Percentiles rank a stretch among this genome's conserved stretches.
Conservation (phyloP, 1,140 invertebrate genomes). For the Drosophila subobscura region DNA sequence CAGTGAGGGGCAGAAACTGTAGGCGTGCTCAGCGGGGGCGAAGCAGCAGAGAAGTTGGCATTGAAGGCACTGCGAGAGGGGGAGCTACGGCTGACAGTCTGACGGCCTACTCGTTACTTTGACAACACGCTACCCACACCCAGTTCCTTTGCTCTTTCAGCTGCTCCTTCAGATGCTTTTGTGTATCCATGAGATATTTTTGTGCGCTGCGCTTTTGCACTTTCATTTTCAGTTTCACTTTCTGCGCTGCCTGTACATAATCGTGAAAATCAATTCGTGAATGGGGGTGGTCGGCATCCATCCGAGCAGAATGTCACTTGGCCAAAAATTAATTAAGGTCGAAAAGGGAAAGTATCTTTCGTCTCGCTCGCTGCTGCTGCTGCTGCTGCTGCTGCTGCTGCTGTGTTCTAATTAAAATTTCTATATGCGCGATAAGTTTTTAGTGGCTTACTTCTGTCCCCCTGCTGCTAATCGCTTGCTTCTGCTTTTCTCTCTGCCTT, state of each 20-base stretch:
- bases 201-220: conserved; percentile 74
- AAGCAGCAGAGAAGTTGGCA: background rate
- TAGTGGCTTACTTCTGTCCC: conserved; percentile 59
- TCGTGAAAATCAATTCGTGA: conserved; percentile 73
- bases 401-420: conserved; percentile 75
- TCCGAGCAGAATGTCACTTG: conserved; percentile 63
- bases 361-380: conserved; percentile 9
- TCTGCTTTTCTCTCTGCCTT: background rate
- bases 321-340: conserved; percentile 80
- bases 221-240: conserved; percentile 43
- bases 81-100: conserved; percentile 65
- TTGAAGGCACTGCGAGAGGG: background rate
- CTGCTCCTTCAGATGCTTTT: conserved; percentile 13
- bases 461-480: background rate
- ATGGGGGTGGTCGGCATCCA: conserved; percentile 9
- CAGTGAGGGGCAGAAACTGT: conserved; percentile 4
- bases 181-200: conserved; percentile 71
- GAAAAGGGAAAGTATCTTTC: conserved; percentile 32
- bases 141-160: background rate
- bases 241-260: conserved; percentile 30
- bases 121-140: conserved; percentile 60
- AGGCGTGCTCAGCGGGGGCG: conserved; percentile 21
- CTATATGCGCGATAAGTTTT: conserved; percentile 80
- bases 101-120: conserved; percentile 81
- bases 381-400: conserved; percentile 11